A percentile compares a stretch with the other conserved stretches of the same genome.
phyloP scores from a whole-genome alignment of 2,797 vertebrate species.

The Diceros bicornis region DNA sequence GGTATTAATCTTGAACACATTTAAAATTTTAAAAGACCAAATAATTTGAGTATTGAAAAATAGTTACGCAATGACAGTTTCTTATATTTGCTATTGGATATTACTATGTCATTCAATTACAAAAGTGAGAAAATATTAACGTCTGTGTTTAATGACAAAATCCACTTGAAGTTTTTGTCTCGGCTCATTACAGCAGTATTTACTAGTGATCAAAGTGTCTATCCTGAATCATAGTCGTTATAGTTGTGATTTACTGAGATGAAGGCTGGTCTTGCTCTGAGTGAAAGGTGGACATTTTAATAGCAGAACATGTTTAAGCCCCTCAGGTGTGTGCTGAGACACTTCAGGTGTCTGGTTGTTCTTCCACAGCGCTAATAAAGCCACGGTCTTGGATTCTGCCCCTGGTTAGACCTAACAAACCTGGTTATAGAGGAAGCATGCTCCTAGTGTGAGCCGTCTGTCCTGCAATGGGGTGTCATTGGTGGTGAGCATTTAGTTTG shows the following conservation, averaged over 20 bases:
- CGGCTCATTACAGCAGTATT: not conserved
- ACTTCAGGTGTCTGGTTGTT: fast-evolving
- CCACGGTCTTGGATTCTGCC: not conserved
- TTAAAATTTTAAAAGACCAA: not conserved
- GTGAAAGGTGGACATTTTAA: not conserved
- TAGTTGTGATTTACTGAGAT: not conserved
- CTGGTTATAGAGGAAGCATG: fast-evolving
- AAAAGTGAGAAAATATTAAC: not conserved
- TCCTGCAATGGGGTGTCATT: fast-evolving
- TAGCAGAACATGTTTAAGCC: not conserved
- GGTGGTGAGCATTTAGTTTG: fast-evolving
- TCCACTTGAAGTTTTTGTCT: not conserved
- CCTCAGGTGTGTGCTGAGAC: not conserved
- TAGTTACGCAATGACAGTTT: not conserved
- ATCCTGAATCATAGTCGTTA: fast-evolving
- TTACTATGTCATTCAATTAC: not conserved
- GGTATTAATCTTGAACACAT: not conserved
- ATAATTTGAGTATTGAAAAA: not conserved
- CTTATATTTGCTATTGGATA: not conserved
- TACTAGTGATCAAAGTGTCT: not conserved
- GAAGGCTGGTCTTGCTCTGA: not conserved
- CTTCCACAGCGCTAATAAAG: fast-evolving
- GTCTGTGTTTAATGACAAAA: not conserved
- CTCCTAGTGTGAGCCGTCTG: fast-evolving
- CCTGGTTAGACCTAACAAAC: not conserved